Evolutionary conservation across 2,888 invertebrate species (phyloP), one percentile per base, ranked within the genome.

Genomic region (Chalcis sispes): DNA sequence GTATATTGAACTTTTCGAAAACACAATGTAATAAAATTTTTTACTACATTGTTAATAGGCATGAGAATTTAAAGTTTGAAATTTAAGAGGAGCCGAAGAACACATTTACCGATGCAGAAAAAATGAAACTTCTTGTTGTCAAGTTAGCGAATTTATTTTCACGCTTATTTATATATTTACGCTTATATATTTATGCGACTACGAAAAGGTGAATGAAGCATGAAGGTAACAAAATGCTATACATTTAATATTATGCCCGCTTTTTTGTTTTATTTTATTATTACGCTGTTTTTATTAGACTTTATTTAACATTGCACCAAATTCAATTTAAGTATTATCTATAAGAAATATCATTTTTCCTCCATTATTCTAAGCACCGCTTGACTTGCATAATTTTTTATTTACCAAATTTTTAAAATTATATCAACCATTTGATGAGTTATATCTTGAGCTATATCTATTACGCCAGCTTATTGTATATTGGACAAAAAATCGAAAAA

Each of bases 31-130:
- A 13, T 42, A 20, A 27, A 65, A 59, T 29, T 48, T 66, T 66
- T 72, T 65, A 58, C 23, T 65, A 50, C 65, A 54, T 72, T 64
- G 65, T 72, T 65, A 65, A 52, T 25, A 2, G 27, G 8, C 27
- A 5, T 10, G 25, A 10, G 25, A 10, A 3, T 42, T 54, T 27
- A 27, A 27, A 13, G 3, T 15, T 15, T 1, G 15, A 5, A 54
- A 54, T 54, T 27, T 54, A 66, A 65, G 54, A 36, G 32, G 48
- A 54, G 59, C 65, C 40, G 27, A 59, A 62, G 74, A 74, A 20
- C 54, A 13, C 36, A 40, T 13, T 67, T 54, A 67, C 10, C 54
- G 61, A 66, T 50, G 72, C 62, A 23, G 10, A 27, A 46, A 54
- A 42, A 42, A 42, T 48, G 10, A 1, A 20, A 23, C 40, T 18